Evolutionary conservation across 1,140 invertebrate genomes (phyloP).

Genomic region (Drosophila jambulina): DNA sequence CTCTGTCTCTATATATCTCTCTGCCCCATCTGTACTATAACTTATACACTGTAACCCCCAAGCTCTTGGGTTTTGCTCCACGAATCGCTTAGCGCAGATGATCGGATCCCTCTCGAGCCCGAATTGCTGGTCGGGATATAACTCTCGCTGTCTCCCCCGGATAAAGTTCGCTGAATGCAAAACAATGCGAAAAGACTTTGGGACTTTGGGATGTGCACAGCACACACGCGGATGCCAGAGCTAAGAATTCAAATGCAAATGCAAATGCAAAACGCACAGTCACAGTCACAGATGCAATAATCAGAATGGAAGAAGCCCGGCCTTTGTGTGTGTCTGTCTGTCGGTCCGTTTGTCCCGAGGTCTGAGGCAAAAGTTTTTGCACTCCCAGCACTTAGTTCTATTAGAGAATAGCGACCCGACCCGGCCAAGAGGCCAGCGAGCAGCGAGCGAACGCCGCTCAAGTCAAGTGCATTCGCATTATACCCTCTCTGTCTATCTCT

Average conservation of each 20-base stretch:
- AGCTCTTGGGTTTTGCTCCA: constrained; percentile 80
- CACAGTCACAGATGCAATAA: constrained; percentile 61
- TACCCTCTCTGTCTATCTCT: constrained; percentile 34
- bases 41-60: constrained; percentile 82
- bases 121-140: constrained; percentile 60
- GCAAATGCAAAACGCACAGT: constrained; percentile 37
- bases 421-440: constrained; percentile 40
- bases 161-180: constrained; percentile 56
- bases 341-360: constrained; percentile 22
- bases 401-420: constrained; percentile 56
- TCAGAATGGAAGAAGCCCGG: constrained; percentile 70
- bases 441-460: constrained; percentile 37
- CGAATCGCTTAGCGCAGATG: constrained; percentile 72
- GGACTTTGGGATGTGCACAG: constrained; percentile 35
- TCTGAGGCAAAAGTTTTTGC: constrained; percentile 62
- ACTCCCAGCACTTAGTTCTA: constrained; percentile 74
- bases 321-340: constrained; percentile 26
- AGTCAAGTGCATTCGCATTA: constrained; percentile 79
- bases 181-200: constrained; percentile 52
- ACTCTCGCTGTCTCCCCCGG: constrained; percentile 28
- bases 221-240: constrained; percentile 5
- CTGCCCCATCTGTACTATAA: constrained; percentile 56
- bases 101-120: constrained; percentile 39
- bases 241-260: constrained; percentile 24
- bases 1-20: background rate